Percentiles rank a stretch among this genome's conserved stretches.
Evolutionary conservation across 2,113 vertebrate species (phyloP).

Genomic region (Eptesicus fuscus): DNA sequence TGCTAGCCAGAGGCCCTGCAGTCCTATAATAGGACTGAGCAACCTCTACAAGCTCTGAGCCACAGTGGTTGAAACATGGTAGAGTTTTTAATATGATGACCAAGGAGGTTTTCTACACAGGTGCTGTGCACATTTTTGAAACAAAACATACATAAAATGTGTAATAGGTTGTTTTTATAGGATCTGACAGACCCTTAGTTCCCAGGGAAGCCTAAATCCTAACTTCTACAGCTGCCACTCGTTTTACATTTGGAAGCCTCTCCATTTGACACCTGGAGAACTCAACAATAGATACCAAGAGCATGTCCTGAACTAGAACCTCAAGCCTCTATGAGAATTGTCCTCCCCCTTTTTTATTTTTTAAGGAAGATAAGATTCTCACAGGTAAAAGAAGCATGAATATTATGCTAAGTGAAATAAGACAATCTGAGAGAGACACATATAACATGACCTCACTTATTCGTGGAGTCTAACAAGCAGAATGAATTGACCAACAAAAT

Average conservation of each 20-base stretch:
- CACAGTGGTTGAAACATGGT: neutral
- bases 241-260: neutral
- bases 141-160: neutral
- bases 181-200: neutral
- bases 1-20: neutral
- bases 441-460: too few species aligned
- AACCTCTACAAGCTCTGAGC: neutral
- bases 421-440: too few species aligned
- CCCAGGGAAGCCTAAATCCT: neutral
- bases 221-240: neutral
- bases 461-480: too few species aligned
- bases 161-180: neutral
- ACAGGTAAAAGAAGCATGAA: neutral
- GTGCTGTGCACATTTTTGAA: neutral
- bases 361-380: neutral
- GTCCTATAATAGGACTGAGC: neutral
- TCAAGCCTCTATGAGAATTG: neutral
- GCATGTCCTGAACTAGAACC: neutral
- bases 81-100: neutral
- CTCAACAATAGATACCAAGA: neutral
- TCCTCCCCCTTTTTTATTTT: neutral
- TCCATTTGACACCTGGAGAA: neutral
- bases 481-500: too few species aligned
- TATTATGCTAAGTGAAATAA: too few species aligned
- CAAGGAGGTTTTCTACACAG: conserved; percentile 1